These are phyloP conservation scores for Osmerus eperlanus DNA, from an alignment of 2,113 vertebrate genomes.

Conservation along the genomic window DNA sequence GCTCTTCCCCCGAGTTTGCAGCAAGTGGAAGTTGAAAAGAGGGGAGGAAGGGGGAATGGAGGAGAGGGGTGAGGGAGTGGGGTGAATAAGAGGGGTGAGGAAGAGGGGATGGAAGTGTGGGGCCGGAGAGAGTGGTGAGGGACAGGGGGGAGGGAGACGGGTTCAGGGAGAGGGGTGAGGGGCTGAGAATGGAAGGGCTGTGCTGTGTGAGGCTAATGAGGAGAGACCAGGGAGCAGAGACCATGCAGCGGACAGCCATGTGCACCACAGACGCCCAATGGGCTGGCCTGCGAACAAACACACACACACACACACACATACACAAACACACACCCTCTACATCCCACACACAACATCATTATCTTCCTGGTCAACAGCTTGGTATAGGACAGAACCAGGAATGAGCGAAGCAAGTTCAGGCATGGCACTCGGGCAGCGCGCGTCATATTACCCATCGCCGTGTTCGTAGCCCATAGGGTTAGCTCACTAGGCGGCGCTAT, in stretches of 20 bases:
- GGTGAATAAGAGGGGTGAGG: conserved; percentile 61
- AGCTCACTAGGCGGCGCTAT: too few species aligned
- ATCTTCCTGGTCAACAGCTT: too few species aligned
- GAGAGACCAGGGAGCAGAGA: conserved; percentile 62
- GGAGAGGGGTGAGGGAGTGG: conserved; percentile 35
- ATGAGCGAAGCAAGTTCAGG: too few species aligned
- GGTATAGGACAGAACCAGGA: too few species aligned
- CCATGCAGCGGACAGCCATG: conserved; percentile 64
- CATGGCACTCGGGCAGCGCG: too few species aligned
- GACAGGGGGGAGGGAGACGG: conserved; percentile 8
- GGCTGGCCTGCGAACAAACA: conserved; percentile 28
- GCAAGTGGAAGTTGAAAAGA: conserved; percentile 41
- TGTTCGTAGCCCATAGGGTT: too few species aligned
- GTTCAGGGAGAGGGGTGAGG: conserved; percentile 15
- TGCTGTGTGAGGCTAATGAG: conserved; percentile 70
- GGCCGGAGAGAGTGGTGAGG: conserved; percentile 54
- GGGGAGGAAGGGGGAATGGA: neutral
- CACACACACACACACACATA: conserved; percentile 18
- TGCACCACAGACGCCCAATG: conserved; percentile 61
- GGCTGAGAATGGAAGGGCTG: conserved; percentile 32
- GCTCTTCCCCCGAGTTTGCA: conserved; percentile 55
- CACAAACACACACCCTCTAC: neutral
- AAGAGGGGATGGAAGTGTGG: conserved; percentile 45
- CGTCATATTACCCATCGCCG: too few species aligned
- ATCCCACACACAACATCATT: conserved; percentile 12